phyloP scores from a whole-genome alignment of 2,888 invertebrate species.

The Neoaliturus tenellus region DNA sequence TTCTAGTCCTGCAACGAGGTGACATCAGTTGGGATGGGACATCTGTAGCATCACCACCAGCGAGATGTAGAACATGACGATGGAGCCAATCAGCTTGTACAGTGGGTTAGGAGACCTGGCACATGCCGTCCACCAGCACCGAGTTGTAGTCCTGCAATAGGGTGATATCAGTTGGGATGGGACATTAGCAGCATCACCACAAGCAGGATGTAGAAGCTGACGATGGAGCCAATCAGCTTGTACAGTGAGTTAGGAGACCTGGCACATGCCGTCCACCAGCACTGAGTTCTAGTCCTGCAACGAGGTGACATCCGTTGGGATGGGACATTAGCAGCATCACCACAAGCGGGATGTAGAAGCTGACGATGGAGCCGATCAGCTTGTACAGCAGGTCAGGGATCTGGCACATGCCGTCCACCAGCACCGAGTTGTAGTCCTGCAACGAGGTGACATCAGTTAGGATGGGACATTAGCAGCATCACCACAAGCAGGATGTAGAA shows the following conservation, averaged over 20 bases:
- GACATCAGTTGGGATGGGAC: too few relatives aligned
- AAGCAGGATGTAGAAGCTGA: conserved; percentile 97
- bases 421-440: conserved; percentile 88
- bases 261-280: too few relatives aligned
- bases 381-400: conserved; percentile 93
- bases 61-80: conserved; percentile 97
- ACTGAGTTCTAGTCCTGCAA: conserved; percentile 88
- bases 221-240: conserved; percentile 94
- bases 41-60: conserved; percentile 96
- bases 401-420: conserved; percentile 90
- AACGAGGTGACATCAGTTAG: too few relatives aligned
- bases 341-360: conserved; percentile 96
- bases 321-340: conserved; percentile 98
- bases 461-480: too few relatives aligned
- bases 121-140: conserved; percentile 87
- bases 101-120: conserved; percentile 92
- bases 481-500: conserved; percentile 98
- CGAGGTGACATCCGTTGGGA: conserved; percentile 91
- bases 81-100: conserved; percentile 94
- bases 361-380: conserved; percentile 94
- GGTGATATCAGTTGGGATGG: too few relatives aligned
- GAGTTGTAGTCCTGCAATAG: conserved; percentile 84
- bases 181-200: conserved; percentile 97
- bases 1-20: conserved; percentile 85
- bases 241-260: conserved; percentile 92